Evolutionary conservation across 2,888 invertebrate genomes (phyloP).

Genomic region (Epinotia bilunana): DNA sequence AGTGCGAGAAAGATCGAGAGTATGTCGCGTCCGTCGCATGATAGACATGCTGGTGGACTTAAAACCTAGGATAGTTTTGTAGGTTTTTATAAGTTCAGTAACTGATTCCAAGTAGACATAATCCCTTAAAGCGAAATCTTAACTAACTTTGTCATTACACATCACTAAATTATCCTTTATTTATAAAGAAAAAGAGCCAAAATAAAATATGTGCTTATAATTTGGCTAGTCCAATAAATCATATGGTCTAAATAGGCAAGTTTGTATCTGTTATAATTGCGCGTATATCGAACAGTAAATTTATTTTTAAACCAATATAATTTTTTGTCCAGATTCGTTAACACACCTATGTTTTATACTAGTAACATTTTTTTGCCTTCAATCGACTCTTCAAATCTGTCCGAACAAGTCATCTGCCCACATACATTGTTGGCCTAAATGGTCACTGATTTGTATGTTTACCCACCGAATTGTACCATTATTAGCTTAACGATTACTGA

Average conservation of each 20-base stretch:
- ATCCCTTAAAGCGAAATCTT: too few relatives aligned
- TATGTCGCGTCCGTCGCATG: too few relatives aligned
- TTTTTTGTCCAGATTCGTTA: constrained; percentile 28
- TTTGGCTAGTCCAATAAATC: neutral
- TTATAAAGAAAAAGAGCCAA: too few relatives aligned
- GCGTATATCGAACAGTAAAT: neutral
- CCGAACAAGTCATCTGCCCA: constrained; percentile 43
- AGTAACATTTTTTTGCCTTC: constrained; percentile 15
- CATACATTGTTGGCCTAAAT: constrained; percentile 55
- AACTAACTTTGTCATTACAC: too few relatives aligned
- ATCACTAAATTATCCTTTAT: too few relatives aligned
- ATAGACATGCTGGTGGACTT: too few relatives aligned
- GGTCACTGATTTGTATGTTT: constrained; percentile 68
- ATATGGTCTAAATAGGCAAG: neutral
- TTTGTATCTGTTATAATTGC: neutral
- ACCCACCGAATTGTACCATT: constrained; percentile 66
- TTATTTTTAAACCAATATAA: neutral
- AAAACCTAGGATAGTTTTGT: too few relatives aligned
- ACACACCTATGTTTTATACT: constrained; percentile 28
- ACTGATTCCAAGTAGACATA: too few relatives aligned
- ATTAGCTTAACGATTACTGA: constrained; percentile 67
- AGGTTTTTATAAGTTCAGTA: too few relatives aligned
- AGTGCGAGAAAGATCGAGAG: too few relatives aligned
- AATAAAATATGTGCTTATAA: neutral
- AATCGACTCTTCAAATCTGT: constrained; percentile 29